Conservation (phyloP, 2,113 vertebrate species). For the Xiphophorus maculatus region DNA sequence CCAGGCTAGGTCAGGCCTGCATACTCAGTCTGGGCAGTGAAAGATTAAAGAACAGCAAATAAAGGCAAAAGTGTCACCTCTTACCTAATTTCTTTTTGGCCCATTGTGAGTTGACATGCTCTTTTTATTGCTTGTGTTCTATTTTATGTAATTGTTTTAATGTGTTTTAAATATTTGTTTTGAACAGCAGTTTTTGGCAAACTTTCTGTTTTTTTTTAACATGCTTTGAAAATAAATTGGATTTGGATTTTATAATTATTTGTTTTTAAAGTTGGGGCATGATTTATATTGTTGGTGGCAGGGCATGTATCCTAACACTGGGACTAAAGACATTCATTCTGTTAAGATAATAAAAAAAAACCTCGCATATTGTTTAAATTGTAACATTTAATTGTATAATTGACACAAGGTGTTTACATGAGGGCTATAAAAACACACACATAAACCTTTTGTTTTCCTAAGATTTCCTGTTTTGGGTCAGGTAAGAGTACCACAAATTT, state of each 20-base stretch:
- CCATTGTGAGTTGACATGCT: too few relatives aligned
- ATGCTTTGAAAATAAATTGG: too few relatives aligned
- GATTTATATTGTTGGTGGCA: slow-evolving; percentile 37
- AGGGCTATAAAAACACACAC: background rate
- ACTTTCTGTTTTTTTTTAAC: too few relatives aligned
- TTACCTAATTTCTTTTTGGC: slow-evolving; percentile 35
- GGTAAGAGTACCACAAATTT: background rate
- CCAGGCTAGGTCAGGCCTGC: slow-evolving; percentile 61
- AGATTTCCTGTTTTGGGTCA: background rate
- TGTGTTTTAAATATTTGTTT: too few relatives aligned
- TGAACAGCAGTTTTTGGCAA: too few relatives aligned
- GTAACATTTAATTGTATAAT: background rate
- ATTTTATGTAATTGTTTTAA: too few relatives aligned
- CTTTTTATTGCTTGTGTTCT: too few relatives aligned
- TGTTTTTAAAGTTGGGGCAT: slow-evolving; percentile 51
- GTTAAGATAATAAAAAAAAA: slow-evolving; percentile 17
- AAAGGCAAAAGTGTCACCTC: slow-evolving; percentile 58
- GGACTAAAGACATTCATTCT: slow-evolving; percentile 47
- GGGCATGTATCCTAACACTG: slow-evolving; percentile 26
- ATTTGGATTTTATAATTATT: slow-evolving; percentile 22
- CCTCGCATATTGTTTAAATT: background rate
- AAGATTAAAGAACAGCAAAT: slow-evolving; percentile 74
- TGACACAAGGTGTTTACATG: background rate
- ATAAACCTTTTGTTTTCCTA: background rate
- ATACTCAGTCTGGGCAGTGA: slow-evolving; percentile 70